Evolutionary conservation across 2,797 vertebrate species (phyloP).

Genomic region (Balearica regulorum): DNA sequence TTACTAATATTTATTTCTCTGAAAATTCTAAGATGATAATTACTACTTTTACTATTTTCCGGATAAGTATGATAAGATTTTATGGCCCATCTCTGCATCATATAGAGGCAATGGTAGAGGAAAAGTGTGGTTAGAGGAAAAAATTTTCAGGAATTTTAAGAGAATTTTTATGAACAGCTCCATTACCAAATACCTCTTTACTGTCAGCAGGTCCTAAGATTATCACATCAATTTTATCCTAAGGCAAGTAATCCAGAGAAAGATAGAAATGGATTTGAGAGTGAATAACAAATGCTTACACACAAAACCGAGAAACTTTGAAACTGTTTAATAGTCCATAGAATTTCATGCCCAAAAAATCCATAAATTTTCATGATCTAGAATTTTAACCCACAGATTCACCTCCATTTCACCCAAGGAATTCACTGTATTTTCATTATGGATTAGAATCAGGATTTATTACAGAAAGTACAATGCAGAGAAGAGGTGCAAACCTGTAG

Average conservation of each 20-base stretch:
- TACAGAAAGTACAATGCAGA: neutral
- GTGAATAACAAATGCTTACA: neutral
- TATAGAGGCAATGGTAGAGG: neutral
- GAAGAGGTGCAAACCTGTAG: neutral
- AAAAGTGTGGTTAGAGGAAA: neutral
- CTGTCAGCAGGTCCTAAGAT: neutral
- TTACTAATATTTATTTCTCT: neutral
- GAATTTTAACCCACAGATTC: neutral
- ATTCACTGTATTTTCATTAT: neutral
- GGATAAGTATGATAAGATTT: neutral
- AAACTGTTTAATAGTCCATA: neutral
- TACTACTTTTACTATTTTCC: neutral
- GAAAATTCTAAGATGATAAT: neutral
- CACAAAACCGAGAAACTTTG: neutral
- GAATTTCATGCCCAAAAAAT: neutral
- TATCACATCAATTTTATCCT: neutral
- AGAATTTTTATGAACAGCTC: neutral
- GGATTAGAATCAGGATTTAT: neutral
- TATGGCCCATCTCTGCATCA: neutral
- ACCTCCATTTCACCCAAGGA: neutral
- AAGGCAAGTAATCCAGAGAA: neutral
- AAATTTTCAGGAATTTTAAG: neutral
- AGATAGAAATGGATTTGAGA: neutral
- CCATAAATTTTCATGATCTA: neutral
- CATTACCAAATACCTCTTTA: neutral